Evolutionary conservation across 2,888 invertebrate genomes (phyloP).

Genomic region (Drosophila ustulata): DNA sequence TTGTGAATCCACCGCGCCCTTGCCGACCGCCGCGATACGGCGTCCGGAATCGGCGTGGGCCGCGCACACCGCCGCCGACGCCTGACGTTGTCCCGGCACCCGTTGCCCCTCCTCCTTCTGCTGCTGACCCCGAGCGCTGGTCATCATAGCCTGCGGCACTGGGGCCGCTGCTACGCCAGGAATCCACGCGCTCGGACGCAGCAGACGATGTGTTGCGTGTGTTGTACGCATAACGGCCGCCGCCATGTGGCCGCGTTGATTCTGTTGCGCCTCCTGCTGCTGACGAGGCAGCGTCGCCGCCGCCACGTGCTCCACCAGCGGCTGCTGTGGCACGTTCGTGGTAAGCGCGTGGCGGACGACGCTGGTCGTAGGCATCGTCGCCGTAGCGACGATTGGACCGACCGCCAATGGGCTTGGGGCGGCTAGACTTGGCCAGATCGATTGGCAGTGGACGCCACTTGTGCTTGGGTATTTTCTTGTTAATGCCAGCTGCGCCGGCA

Average conservation of each 20-base stretch:
- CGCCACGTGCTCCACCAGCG: conserved; percentile 26
- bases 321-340: conserved; percentile 50
- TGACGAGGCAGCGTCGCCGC: conserved; percentile 13
- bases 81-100: conserved; percentile 63
- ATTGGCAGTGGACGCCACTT: conserved; percentile 97
- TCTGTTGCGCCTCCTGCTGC: conserved; percentile 74
- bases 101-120: conserved; percentile 37
- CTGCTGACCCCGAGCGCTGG: conserved; percentile 49
- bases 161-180: conserved; percentile 84
- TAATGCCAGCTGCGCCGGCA: conserved; percentile 70
- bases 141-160: conserved; percentile 60
- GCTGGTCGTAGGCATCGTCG: conserved; percentile 75
- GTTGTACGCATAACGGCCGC: conserved; percentile 74
- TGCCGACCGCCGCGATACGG: conserved; percentile 83
- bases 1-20: conserved; percentile 85
- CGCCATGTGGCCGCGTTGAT: conserved; percentile 74
- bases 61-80: conserved; percentile 62
- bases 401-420: conserved; percentile 87
- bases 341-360: conserved; percentile 66
- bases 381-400: conserved; percentile 85
- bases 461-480: conserved; percentile 86
- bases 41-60: conserved; percentile 84
- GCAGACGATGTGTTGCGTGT: conserved; percentile 66
- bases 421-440: conserved; percentile 89
- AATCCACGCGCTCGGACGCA: conserved; percentile 82